A percentile compares a stretch with the other conserved stretches of the same genome.
These are phyloP conservation scores for Syrrhaptes paradoxus DNA, from an alignment of 2,113 vertebrate species.

Conservation along the genomic window DNA sequence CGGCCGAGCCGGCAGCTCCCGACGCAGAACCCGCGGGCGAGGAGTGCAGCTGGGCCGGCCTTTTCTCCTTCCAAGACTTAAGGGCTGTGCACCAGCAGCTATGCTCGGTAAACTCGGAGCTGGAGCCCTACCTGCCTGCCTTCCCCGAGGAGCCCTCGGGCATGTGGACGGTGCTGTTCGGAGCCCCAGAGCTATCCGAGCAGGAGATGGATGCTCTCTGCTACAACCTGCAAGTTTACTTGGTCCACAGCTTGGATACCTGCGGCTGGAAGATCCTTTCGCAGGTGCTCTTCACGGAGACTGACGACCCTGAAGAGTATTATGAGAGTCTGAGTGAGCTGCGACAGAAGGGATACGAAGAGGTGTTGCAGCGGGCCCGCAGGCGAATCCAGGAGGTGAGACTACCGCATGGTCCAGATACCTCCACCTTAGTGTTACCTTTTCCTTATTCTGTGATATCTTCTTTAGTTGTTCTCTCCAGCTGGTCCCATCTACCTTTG, in stretches of 20 bases:
- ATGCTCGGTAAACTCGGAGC: conserved; percentile 91
- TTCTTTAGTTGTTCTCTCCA: neutral
- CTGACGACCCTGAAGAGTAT: conserved; percentile 93
- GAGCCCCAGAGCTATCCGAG: conserved; percentile 76
- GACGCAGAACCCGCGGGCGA: conserved; percentile 66
- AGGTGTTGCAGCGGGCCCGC: conserved; percentile 88
- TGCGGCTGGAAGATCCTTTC: conserved; percentile 98
- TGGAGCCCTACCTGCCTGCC: conserved; percentile 88
- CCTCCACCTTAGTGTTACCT: neutral
- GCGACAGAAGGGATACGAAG: conserved; percentile 92
- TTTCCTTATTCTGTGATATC: neutral
- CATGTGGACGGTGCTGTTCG: conserved; percentile 93
- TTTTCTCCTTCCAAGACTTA: conserved; percentile 95
- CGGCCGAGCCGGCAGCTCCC: conserved; percentile 8
- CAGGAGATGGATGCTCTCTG: conserved; percentile 87
- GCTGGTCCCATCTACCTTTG: neutral
- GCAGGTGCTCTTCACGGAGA: conserved; percentile 91
- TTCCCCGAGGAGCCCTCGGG: conserved; percentile 92
- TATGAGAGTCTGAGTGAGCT: conserved; percentile 97
- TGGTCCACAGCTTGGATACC: conserved; percentile 92
- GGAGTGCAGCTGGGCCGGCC: conserved; percentile 95
- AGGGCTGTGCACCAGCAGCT: conserved; percentile 89
- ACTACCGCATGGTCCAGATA: fast-evolving
- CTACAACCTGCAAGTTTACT: conserved; percentile 90
- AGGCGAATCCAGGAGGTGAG: conserved; percentile 90